Percentiles rank a stretch among this genome's conserved stretches.
These are phyloP conservation scores for Atrina japonica DNA, from an alignment of 2,888 invertebrate genomes.

Conservation along the genomic window DNA sequence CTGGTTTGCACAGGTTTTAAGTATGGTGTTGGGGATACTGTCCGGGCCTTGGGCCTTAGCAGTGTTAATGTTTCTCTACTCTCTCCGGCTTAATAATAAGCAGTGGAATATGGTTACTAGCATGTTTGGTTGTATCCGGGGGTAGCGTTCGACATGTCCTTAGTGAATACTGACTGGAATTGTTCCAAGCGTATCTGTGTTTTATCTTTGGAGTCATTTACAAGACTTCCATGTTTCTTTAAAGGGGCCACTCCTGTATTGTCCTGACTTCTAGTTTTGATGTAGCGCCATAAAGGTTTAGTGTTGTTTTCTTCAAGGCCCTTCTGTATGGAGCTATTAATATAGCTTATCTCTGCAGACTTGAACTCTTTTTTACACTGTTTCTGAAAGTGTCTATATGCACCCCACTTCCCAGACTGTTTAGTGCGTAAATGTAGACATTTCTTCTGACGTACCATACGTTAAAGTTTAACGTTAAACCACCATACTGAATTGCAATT, in stretches of 20 bases:
- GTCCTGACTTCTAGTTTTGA: slow-evolving; percentile 45
- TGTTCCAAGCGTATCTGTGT: slow-evolving; percentile 40
- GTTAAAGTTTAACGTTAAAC: slow-evolving; percentile 27
- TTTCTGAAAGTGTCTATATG: slow-evolving; percentile 27
- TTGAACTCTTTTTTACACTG: slow-evolving; percentile 39
- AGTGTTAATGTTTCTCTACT: too few relatives aligned
- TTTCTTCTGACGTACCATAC: slow-evolving; percentile 26
- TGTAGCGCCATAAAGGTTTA: slow-evolving; percentile 50
- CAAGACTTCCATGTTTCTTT: slow-evolving; percentile 36
- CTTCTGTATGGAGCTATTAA: slow-evolving; percentile 32
- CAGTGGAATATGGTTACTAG: too few relatives aligned
- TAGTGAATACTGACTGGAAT: slow-evolving; percentile 46
- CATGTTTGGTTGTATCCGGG: too few relatives aligned
- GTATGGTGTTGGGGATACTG: too few relatives aligned
- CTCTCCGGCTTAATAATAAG: too few relatives aligned
- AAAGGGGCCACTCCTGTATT: slow-evolving; percentile 39
- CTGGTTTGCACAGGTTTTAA: too few relatives aligned
- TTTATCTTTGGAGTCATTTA: slow-evolving; percentile 37
- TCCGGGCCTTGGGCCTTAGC: too few relatives aligned
- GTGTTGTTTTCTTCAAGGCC: slow-evolving; percentile 45
- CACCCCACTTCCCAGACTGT: slow-evolving; percentile 32
- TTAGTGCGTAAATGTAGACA: slow-evolving; percentile 33
- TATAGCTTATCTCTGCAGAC: slow-evolving; percentile 32
- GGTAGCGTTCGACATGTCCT: background rate
- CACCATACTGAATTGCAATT: slow-evolving; percentile 22